Evolutionary conservation across 2,888 invertebrate species (phyloP), one percentile per base, ranked within the genome.

Genomic region (Melieria picta): DNA sequence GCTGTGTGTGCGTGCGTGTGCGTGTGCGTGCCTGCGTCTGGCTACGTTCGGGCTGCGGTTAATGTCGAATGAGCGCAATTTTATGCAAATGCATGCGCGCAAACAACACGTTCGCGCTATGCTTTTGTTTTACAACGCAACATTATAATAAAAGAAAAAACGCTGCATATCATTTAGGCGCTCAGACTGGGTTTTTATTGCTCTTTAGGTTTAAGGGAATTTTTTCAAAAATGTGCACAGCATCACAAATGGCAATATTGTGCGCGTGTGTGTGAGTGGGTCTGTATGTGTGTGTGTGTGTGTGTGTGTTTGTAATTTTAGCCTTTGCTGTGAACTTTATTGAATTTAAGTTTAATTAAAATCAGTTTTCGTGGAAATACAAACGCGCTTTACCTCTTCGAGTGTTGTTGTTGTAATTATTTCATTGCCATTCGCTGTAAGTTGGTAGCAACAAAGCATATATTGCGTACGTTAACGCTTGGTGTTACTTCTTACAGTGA

Each of bases 401-500:
- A 9, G 11, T 10, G 11, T 2, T 50, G 1, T 11, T 50, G 9
- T 50, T 10, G 10, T 10, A 30, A 30, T 30, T 30, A 68, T 72
- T 74, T 73, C 71, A 76, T 79, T 83, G 89, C 91, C 90, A 90
- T 87, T 89, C 93, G 94, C 95, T 95, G 93, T 95, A 94, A 95
- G 94, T 92, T 92, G 92, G 92, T 81, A 82, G 93, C 94, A 92
- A 93, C 94, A 94, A 71, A 94, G 94, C 94, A 91, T 90, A 78
- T 90, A 88, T 86, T 87, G 87, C 86, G 88, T 88, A 86, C 30
- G 30, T 30, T 30, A 88, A 85, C 90, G 95, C 93, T 95, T 95
- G 95, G 95, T 95, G 95, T 95, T 95, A 94, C 94, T 94, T 94
- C 94, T 95, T 95, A 95, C 95, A 95, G 95, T 95, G 95, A 94